Base-by-base conservation (phyloP, 2,113 vertebrate genomes). In the Hippoglossus stenolepis region DNA sequence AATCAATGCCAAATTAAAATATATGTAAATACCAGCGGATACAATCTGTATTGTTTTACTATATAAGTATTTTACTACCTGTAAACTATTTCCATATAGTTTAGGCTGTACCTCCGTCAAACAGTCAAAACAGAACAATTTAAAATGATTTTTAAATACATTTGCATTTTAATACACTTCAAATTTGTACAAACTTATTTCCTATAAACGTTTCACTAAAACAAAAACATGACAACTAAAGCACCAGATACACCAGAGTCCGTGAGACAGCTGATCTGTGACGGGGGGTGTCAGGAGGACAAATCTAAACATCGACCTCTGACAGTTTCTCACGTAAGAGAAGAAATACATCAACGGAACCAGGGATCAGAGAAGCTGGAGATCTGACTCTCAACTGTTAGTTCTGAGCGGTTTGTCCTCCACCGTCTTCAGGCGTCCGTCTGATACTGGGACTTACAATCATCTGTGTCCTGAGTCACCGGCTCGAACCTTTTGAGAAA, bases 81-180 rank as follows among this genome's bases (percentile, higher is more conserved):
- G 0, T 18, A 51, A 51, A 51, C 6, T 20, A 18, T 4, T 6
- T 17, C 6, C 47, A 51, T 17, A 18, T 15, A 18, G 1, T 51
- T 51, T 1, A 7, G 47, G 6, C 17, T 43, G 2, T 13, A 35
- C 35, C 7, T n/a, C n/a, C n/a, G n/a, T 35, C 35, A 15, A 47
- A 47, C 49, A 4, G 40, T 10, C 17, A 65, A 24, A 62, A 1
- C 45, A 11, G 2, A 23, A 54, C 26, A 13, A 38, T 21, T 2
- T 8, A 65, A 28, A 70, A 57, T 24, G 20, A 38, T 24, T 3
- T 58, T 60, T 40, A n/a, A 51, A 82, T 38, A 74, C 70, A 68
- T 68, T n/a, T 77, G 43, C 43, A 85, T 63, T 89, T 90, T 89
- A 89, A 83, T 81, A 87, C 81, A 79, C 72, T 56, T 81, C 75